A percentile compares a stretch with the other conserved stretches of the same genome.
Evolutionary conservation across 2,113 vertebrate species (phyloP).

Genomic region (Apeltes quadracus): DNA sequence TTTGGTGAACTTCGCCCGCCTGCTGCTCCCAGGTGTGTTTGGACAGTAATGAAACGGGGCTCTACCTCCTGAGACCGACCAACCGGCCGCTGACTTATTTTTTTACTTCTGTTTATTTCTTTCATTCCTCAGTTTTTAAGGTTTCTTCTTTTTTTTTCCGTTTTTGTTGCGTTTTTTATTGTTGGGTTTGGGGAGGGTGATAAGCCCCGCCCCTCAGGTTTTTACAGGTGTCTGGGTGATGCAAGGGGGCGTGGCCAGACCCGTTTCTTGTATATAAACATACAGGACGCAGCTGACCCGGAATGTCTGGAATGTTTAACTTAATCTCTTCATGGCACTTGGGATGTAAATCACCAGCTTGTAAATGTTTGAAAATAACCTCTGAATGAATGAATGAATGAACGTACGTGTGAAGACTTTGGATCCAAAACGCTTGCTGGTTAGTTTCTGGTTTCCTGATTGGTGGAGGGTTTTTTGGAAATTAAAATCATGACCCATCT

Average conservation of each 20-base stretch:
- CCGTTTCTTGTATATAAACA: background rate
- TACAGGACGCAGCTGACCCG: background rate
- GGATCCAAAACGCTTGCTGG: background rate
- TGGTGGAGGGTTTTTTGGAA: background rate
- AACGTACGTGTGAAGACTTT: background rate
- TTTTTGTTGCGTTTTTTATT: background rate
- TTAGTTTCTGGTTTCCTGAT: too few relatives aligned
- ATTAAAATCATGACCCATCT: background rate
- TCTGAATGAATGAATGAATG: background rate
- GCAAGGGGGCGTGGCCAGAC: background rate
- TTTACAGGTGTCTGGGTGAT: background rate
- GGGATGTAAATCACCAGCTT: slow-evolving; percentile 49
- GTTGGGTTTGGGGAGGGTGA: too few relatives aligned
- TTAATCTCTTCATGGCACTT: slow-evolving; percentile 15
- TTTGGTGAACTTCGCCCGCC: background rate
- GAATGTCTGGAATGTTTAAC: background rate
- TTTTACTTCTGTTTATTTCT: background rate
- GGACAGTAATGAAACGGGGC: background rate
- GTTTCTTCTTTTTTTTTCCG: background rate
- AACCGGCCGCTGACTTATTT: background rate
- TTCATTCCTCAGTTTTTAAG: background rate
- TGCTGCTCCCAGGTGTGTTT: background rate
- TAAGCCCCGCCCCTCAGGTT: background rate
- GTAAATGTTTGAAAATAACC: slow-evolving; percentile 12
- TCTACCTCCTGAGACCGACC: background rate